A percentile compares a stretch with the other conserved stretches of the same genome.
Conservation (phyloP, 1,140 invertebrate species). For the Calosoma granatense region DNA sequence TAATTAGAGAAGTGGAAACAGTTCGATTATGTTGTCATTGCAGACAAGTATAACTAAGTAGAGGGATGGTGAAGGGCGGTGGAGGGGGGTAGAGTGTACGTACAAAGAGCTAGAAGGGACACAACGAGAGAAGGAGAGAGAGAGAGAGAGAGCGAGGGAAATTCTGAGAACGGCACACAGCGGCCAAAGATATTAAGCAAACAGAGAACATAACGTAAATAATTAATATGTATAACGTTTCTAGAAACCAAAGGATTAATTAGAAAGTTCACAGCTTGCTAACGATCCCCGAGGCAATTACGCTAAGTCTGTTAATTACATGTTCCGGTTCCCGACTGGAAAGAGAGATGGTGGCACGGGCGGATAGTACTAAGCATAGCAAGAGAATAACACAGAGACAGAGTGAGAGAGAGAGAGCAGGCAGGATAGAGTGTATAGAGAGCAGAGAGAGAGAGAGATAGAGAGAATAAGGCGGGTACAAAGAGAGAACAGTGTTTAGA, state of each 20-base stretch:
- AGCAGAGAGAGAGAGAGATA: background rate
- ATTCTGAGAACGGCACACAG: no score
- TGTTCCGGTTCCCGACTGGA: slow-evolving; percentile 17
- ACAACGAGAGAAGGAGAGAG: background rate
- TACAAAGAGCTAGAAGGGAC: no score
- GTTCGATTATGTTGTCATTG: no score
- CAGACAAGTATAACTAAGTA: no score
- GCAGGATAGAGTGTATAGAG: background rate
- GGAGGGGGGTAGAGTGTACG: no score
- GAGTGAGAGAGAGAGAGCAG: background rate
- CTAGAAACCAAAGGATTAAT: slow-evolving; percentile 35
- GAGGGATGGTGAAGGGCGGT: no score
- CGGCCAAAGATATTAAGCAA: slow-evolving; percentile 15
- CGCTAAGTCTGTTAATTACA: slow-evolving; percentile 29
- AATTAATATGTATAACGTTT: slow-evolving; percentile 32
- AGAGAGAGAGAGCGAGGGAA: no score
- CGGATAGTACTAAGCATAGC: background rate
- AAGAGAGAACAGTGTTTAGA: background rate
- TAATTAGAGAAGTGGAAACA: no score
- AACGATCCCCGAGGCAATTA: slow-evolving; percentile 27
- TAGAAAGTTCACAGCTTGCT: slow-evolving; percentile 36
- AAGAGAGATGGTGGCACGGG: background rate
- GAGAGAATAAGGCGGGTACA: background rate
- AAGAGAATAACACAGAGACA: background rate
- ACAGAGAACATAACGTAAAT: slow-evolving; percentile 23